A percentile compares a stretch with the other conserved stretches of the same genome.
These are phyloP conservation scores for Tetranychus truncatus DNA, from an alignment of 2,888 invertebrate species.

Conservation along the genomic window DNA sequence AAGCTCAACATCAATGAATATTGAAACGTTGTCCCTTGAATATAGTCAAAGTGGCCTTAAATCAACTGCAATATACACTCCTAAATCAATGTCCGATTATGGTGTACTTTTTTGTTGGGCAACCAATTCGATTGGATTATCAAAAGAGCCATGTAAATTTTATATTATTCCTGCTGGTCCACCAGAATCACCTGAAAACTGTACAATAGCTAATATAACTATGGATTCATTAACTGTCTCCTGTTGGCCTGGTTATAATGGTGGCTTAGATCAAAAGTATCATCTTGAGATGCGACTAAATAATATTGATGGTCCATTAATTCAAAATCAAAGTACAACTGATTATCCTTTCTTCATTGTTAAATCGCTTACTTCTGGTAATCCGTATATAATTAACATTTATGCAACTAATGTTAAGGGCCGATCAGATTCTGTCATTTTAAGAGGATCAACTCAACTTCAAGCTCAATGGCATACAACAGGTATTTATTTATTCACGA, in stretches of 20 bases:
- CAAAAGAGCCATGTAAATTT: conserved; percentile 26
- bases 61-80: conserved; percentile 23
- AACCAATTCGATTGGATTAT: conserved; percentile 25
- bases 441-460: conserved; percentile 4
- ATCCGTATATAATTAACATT: background rate
- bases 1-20: background rate
- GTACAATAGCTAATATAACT: conserved; percentile 26
- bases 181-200: conserved; percentile 26
- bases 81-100: conserved; percentile 23
- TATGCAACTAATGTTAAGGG: conserved; percentile 8
- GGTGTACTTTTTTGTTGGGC: conserved; percentile 27
- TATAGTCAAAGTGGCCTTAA: conserved; percentile 1
- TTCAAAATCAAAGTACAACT: background rate
- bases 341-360: conserved; percentile 14
- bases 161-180: conserved; percentile 26
- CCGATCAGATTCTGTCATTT: background rate
- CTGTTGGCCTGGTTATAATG: conserved; percentile 26
- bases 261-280: conserved; percentile 26
- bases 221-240: conserved; percentile 25
- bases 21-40: background rate
- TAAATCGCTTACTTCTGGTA: conserved; percentile 5
- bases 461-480: background rate
- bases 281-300: conserved; percentile 21
- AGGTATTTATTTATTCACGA: background rate
- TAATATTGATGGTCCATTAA: background rate